Evolutionary conservation across 2,888 invertebrate species (phyloP), one percentile per base, ranked within the genome.

Genomic region (Aleiodes leptofemur): DNA sequence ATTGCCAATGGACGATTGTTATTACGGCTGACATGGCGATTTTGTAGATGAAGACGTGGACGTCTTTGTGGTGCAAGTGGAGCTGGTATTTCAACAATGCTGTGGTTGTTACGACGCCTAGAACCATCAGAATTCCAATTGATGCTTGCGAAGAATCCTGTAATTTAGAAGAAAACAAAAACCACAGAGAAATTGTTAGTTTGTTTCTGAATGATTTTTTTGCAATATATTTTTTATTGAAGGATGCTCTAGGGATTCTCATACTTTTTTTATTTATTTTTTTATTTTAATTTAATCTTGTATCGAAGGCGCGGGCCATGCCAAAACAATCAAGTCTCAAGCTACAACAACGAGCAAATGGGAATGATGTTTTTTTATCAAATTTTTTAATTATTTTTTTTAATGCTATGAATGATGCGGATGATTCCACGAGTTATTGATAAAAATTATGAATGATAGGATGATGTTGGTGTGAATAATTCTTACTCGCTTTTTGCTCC

Each of bases 261-360:
- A 53, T 43, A 50, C 38, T 64, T 71, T 57, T 73, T 59, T 57
- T 57, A 38, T 71, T 34, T 51, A 59, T 61, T 57, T 53, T 57
- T 53, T 55, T 2, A 23, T 1, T 23, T 23, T 2, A 43, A 66
- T 68, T 73, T 43, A 29, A 64, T 72, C 56, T 51, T 57, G 66
- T 13, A 69, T 69, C 64, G 72, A 85, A 84, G 86, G 84, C 87
- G 85, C 84, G 85, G 82, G 86, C 86, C 88, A 89, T 89, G 89
- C 89, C 83, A 87, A 79, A 85, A 87, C 87, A 88, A 87, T 87
- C 85, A 88, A 82, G 80, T 85, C 78, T 85, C 86, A 89, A 88
- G 88, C 88, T 86, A 87, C 87, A 86, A 88, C 86, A 88, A 87
- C 87, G 87, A 89, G 88, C 86, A 88, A 83, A 81, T 76, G 81